These are phyloP conservation scores for Phenacoccus solenopsis DNA, from an alignment of 1,140 invertebrate species.

Conservation along the genomic window DNA sequence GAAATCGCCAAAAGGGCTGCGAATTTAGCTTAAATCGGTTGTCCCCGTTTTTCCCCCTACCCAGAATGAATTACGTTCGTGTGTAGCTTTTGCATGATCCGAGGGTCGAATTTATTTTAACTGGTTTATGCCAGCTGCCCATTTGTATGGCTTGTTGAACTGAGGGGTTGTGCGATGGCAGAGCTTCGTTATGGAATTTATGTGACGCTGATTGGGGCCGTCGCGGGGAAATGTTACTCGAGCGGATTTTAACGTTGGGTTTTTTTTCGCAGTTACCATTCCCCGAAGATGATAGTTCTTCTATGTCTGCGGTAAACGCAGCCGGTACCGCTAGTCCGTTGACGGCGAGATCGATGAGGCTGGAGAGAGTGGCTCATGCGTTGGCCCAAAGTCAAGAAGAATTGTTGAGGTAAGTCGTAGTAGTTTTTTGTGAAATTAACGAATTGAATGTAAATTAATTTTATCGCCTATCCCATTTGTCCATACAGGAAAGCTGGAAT, in stretches of 20 bases:
- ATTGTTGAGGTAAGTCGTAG: constrained; percentile 46
- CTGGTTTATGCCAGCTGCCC: too few species aligned
- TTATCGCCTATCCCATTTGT: not conserved
- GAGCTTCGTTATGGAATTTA: too few species aligned
- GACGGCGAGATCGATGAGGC: constrained; percentile 67
- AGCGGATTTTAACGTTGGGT: not conserved
- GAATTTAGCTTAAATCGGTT: too few species aligned
- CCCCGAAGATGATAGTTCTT: not conserved
- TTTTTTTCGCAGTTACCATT: constrained; percentile 2
- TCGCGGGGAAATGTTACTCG: too few species aligned
- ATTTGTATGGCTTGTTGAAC: too few species aligned
- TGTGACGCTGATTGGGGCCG: too few species aligned
- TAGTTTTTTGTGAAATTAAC: not conserved
- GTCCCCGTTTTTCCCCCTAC: too few species aligned
- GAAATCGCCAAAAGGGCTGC: too few species aligned
- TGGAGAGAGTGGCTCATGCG: constrained; percentile 73
- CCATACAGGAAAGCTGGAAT: not conserved
- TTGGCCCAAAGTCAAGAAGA: constrained; percentile 80
- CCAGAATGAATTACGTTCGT: too few species aligned
- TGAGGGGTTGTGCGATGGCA: too few species aligned
- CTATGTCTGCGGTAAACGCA: not conserved
- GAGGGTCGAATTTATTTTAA: not conserved
- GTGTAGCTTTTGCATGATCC: too few species aligned
- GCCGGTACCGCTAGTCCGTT: constrained; percentile 58
- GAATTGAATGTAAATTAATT: not conserved